Conservation (phyloP, 2,888 invertebrate genomes). For the Masnerella sp. region DNA sequence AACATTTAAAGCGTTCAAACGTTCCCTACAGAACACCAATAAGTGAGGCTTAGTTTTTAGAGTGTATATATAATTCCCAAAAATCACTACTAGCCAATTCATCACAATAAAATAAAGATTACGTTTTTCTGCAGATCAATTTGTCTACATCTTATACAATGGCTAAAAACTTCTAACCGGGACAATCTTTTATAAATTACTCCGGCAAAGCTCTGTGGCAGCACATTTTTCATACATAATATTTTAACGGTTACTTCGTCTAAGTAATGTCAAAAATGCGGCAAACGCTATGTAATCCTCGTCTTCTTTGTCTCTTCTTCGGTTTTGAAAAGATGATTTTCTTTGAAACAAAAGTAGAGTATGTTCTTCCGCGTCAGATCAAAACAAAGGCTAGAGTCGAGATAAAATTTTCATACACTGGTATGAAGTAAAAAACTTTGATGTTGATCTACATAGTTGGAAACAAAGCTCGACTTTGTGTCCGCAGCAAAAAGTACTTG, state of each 20-base stretch:
- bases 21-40: no score
- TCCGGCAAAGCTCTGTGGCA: no score
- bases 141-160: no score
- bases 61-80: no score
- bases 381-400: conserved; percentile 4
- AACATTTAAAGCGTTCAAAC: no score
- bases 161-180: no score
- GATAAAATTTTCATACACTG: conserved; percentile 20
- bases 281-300: neutral
- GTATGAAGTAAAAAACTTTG: conserved; percentile 11
- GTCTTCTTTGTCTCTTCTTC: neutral
- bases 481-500: conserved; percentile 16
- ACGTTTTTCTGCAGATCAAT: no score
- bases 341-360: conserved; percentile 18
- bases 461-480: conserved; percentile 22
- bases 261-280: neutral
- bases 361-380: neutral
- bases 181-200: neutral
- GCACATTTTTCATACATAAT: no score
- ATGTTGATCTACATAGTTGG: conserved; percentile 30
- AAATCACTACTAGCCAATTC: no score
- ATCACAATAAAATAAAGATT: no score
- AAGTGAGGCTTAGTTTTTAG: no score
- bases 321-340: conserved; percentile 8
- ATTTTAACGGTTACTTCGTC: neutral